phyloP scores from a whole-genome alignment of 1,140 invertebrate species.

The Papilio polytes region DNA sequence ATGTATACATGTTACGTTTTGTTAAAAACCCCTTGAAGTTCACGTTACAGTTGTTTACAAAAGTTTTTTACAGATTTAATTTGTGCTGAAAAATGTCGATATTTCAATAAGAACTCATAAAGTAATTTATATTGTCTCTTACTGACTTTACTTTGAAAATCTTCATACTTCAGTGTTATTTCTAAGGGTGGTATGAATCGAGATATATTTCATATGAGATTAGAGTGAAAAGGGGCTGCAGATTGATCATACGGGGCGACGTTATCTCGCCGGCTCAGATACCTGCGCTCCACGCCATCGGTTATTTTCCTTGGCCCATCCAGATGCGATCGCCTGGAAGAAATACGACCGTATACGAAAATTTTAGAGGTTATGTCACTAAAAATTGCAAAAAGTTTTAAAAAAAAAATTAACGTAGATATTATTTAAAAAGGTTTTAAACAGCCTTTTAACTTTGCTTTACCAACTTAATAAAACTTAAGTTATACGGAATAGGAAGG shows the following conservation, averaged over 20 bases:
- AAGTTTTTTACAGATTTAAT: no score
- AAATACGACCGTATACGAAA: conserved; percentile 6
- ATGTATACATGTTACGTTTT: no score
- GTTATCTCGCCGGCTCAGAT: conserved; percentile 53
- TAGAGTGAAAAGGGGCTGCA: conserved; percentile 62
- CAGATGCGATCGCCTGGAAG: conserved; percentile 37
- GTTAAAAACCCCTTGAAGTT: no score
- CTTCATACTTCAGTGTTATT: conserved; percentile 33
- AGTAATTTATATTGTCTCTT: not conserved
- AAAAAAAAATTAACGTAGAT: not conserved
- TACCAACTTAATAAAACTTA: no score
- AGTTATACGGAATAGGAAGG: no score
- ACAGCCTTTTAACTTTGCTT: no score
- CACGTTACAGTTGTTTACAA: no score
- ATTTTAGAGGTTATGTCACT: conserved; percentile 7
- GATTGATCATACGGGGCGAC: conserved; percentile 68
- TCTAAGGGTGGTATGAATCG: conserved; percentile 43
- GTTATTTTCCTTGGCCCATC: conserved; percentile 43
- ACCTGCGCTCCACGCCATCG: conserved; percentile 39
- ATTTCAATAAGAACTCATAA: not conserved
- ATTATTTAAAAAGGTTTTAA: no score
- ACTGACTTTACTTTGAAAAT: not conserved
- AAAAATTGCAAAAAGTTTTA: not conserved
- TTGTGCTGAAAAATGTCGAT: not conserved
- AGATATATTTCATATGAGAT: conserved; percentile 65